Base-by-base conservation (phyloP, 2,113 vertebrate genomes). In the Poeciliopsis occidentalis region DNA sequence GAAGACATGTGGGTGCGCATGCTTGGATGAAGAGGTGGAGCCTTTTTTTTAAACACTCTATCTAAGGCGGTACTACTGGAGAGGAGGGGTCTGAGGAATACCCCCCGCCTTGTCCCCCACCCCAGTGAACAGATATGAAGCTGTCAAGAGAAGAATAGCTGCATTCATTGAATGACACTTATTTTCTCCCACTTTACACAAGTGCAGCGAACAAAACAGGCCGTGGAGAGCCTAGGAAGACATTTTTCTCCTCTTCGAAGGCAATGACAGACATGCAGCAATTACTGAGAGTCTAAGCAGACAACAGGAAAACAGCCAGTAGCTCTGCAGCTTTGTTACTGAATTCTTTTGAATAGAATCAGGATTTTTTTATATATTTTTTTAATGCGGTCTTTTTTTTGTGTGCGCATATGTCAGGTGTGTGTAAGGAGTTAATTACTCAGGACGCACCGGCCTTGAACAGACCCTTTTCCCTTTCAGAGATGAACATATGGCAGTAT, bases 111-210 rank as follows among this genome's bases (percentile, higher is more conserved):
- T 31, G 24, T 1, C 51, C 22, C 17, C 17, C 8, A n/a, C 96
- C 96, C 95, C 60, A 41, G 94, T 95, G 96, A 95, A 92, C 95
- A 97, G 96, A 97, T 98, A 98, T 95, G 97, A 98, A 97, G 97
- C 97, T 97, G 97, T 98, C 96, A 98, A 95, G 95, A 95, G 96
- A 97, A 98, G 95, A 97, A 97, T 96, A 96, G 96, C 96, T 94
- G 95, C 95, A 97, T 98, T 97, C 97, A 97, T 95, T 95, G 96
- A 97, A 97, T 98, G 97, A 97, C 96, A 97, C 96, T 96, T 97
- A 97, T 97, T 98, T 97, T 97, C 96, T 96, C 95, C 96, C 97
- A 96, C 96, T 97, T 97, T 97, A 96, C 96, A 97, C 96, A 95
- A 97, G 96, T 97, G 96, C 94, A 93, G 94, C 57, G 95, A 97